Evolutionary conservation across 2,888 invertebrate genomes (phyloP).

Genomic region (Tanytarsus gracilentus): DNA sequence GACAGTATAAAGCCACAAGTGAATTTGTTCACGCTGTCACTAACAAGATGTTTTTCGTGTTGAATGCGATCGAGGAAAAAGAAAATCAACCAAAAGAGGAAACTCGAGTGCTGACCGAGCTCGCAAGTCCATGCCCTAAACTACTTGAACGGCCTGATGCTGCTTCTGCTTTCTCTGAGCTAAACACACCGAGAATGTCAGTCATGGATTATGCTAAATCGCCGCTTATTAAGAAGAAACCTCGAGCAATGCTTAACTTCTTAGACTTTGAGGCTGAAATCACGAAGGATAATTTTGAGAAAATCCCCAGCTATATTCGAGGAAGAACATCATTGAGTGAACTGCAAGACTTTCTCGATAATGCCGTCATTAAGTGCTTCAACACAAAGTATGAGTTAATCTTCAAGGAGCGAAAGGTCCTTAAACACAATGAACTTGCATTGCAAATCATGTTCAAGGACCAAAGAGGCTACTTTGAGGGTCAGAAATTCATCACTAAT

Average conservation of each 20-base stretch:
- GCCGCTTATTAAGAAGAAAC: not conserved
- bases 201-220: not conserved
- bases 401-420: not conserved
- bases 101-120: not conserved
- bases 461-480: not conserved
- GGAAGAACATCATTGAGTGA: conserved; percentile 1
- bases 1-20: not conserved
- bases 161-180: not conserved
- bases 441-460: conserved; percentile 4
- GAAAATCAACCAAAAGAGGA: not conserved
- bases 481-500: conserved; percentile 4
- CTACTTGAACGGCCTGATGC: not conserved
- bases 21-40: not conserved
- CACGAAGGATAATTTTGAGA: not conserved
- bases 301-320: conserved; percentile 2
- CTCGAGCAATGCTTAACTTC: not conserved
- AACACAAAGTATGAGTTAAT: conserved; percentile 4
- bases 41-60: not conserved
- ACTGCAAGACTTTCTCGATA: conserved; percentile 15
- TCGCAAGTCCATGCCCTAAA: not conserved
- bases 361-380: not conserved
- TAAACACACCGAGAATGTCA: not conserved
- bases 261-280: conserved; percentile 3
- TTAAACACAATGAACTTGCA: not conserved
- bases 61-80: not conserved